Conservation (phyloP, 2,113 vertebrate genomes). For the Carollia perspicillata region DNA sequence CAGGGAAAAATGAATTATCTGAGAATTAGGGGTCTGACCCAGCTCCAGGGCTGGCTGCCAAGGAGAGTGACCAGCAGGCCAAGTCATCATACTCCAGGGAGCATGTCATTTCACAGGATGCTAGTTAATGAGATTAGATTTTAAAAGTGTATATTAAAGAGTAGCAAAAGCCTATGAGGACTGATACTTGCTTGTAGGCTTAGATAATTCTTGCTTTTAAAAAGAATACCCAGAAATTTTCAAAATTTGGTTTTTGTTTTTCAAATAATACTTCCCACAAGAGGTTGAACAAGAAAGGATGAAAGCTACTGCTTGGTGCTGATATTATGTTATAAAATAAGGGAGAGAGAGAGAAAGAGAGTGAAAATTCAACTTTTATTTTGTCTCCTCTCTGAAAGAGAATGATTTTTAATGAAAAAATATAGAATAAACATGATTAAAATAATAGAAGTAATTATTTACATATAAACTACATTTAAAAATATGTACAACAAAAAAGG, state of each 20-base stretch:
- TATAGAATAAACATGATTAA: background rate
- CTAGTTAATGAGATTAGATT: background rate
- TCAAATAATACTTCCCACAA: background rate
- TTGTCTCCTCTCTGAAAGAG: background rate
- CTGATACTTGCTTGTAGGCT: background rate
- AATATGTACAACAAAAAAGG: background rate
- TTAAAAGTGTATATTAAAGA: background rate
- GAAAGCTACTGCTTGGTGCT: background rate
- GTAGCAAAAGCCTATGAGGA: background rate
- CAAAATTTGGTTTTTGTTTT: background rate
- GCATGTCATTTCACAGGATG: background rate
- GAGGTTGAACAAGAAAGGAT: background rate
- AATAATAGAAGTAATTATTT: background rate
- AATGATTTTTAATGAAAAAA: background rate
- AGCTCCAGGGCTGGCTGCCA: background rate
- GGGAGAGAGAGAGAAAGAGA: background rate
- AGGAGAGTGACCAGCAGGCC: background rate
- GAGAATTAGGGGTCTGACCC: background rate
- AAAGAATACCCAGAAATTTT: constrained; percentile 2
- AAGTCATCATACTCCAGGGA: background rate
- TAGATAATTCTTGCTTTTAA: constrained; percentile 18
- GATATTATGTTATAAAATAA: background rate
- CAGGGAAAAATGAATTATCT: background rate
- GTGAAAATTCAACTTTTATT: background rate
- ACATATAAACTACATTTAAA: background rate